Percentiles rank a stretch among this genome's conserved stretches.
These are phyloP conservation scores for Eleginops maclovinus DNA, from an alignment of 2,113 vertebrate genomes.

Conservation along the genomic window DNA sequence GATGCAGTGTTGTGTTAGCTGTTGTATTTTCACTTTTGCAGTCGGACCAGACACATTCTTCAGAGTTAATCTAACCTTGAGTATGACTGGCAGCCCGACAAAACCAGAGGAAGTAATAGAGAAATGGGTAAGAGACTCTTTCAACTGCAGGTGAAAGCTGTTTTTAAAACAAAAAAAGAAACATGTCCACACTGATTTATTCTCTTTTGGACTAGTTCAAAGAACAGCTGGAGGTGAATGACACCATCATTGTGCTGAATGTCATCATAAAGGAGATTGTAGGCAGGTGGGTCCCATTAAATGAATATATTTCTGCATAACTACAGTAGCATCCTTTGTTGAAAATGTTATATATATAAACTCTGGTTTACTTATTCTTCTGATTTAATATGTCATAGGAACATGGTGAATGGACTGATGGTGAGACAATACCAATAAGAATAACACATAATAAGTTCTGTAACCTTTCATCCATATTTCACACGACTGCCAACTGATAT, in stretches of 20 bases:
- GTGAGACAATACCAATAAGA: constrained; percentile 43
- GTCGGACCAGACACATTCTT: constrained; percentile 69
- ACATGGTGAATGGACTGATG: not conserved
- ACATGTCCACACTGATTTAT: not conserved
- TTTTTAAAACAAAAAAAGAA: not conserved
- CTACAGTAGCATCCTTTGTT: not conserved
- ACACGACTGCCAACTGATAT: not conserved
- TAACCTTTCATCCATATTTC: not conserved
- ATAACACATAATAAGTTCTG: not conserved
- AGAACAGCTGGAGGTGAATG: constrained; percentile 43
- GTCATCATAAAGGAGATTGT: constrained; percentile 17
- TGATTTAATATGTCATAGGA: constrained; percentile 37
- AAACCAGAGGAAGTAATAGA: constrained; percentile 48
- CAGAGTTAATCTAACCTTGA: constrained; percentile 65
- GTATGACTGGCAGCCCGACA: constrained; percentile 41
- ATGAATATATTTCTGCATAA: not conserved
- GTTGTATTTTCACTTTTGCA: constrained; percentile 28
- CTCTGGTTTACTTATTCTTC: not conserved
- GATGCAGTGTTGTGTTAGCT: not conserved
- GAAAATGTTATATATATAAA: not conserved
- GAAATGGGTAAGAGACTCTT: constrained; percentile 70
- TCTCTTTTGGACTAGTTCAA: constrained; percentile 56
- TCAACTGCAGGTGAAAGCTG: not conserved
- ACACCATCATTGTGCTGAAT: constrained; percentile 56
- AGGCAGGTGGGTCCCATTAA: constrained; percentile 32